These are phyloP conservation scores for Pseudococcus viburni DNA, from an alignment of 2,888 invertebrate genomes.

Conservation along the genomic window DNA sequence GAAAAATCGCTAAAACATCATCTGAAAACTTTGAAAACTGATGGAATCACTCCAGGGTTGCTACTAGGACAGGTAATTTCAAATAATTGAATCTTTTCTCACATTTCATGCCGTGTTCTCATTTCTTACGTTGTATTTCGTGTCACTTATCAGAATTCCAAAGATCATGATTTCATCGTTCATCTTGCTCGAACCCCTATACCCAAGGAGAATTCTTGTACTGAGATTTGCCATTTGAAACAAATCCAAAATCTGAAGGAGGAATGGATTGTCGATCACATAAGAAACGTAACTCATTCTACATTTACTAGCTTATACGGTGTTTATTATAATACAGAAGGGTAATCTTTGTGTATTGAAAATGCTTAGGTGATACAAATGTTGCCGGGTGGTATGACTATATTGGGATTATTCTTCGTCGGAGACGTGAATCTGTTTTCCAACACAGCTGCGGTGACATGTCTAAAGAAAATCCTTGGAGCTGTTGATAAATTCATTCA, in stretches of 20 bases:
- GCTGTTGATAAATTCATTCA: conserved; percentile 47
- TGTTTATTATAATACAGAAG: neutral
- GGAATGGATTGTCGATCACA: conserved; percentile 56
- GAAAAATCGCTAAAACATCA: conserved; percentile 58
- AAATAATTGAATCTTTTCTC: neutral
- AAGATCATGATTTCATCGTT: conserved; percentile 55
- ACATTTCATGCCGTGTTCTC: neutral
- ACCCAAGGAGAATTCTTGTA: conserved; percentile 24
- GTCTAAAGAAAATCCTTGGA: conserved; percentile 42
- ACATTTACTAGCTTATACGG: neutral
- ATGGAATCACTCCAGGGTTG: conserved; percentile 52
- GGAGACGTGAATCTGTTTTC: conserved; percentile 79
- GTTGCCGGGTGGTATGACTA: conserved; percentile 91
- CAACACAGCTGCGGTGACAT: conserved; percentile 71
- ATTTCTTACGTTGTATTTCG: neutral
- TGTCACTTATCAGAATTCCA: conserved; percentile 25
- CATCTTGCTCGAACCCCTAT: conserved; percentile 62
- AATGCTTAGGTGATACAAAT: conserved; percentile 81
- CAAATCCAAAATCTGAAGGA: conserved; percentile 35
- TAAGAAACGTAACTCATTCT: conserved; percentile 43
- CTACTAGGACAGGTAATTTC: conserved; percentile 60
- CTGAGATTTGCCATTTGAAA: conserved; percentile 39
- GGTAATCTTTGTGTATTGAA: neutral
- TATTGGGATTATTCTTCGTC: conserved; percentile 86
- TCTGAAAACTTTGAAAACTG: conserved; percentile 48